phyloP scores from a whole-genome alignment of 2,797 vertebrate genomes.

The Sebastes minor region DNA sequence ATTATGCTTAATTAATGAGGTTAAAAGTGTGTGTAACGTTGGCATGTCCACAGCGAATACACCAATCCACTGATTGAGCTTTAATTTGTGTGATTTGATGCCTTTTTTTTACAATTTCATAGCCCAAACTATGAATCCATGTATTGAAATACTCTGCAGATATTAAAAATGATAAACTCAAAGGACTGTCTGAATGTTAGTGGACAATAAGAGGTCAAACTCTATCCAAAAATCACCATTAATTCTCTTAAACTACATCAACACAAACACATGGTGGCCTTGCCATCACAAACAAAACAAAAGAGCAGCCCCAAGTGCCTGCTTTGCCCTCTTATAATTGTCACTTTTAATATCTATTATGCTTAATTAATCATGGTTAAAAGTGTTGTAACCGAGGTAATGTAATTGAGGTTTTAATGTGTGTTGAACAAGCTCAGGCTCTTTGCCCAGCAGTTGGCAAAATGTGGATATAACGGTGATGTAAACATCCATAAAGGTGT shows the following conservation, averaged over 20 bases:
- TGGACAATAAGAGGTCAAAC: too few species aligned
- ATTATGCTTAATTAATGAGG: background rate
- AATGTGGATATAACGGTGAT: constrained; percentile 58
- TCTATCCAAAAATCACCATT: background rate
- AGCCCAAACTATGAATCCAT: background rate
- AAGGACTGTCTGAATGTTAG: too few species aligned
- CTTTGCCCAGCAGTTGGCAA: constrained; percentile 1
- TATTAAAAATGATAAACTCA: background rate
- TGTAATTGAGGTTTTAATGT: background rate
- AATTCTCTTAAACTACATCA: background rate
- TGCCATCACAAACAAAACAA: constrained; percentile 62
- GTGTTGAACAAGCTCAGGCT: constrained; percentile 3
- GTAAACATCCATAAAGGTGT: constrained; percentile 70
- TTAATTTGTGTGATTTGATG: background rate
- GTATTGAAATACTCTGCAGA: background rate
- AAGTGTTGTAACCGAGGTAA: background rate
- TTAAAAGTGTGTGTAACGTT: constrained; percentile 5
- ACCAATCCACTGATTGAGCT: too few species aligned
- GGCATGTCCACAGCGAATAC: too few species aligned
- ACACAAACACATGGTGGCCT: constrained; percentile 50
- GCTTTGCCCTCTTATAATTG: background rate
- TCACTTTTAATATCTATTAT: background rate
- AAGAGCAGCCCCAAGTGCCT: constrained; percentile 23
- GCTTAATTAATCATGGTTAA: constrained; percentile 11
- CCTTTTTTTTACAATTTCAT: background rate